phyloP scores from a whole-genome alignment of 2,797 vertebrate species.

The Alectoris magna region DNA sequence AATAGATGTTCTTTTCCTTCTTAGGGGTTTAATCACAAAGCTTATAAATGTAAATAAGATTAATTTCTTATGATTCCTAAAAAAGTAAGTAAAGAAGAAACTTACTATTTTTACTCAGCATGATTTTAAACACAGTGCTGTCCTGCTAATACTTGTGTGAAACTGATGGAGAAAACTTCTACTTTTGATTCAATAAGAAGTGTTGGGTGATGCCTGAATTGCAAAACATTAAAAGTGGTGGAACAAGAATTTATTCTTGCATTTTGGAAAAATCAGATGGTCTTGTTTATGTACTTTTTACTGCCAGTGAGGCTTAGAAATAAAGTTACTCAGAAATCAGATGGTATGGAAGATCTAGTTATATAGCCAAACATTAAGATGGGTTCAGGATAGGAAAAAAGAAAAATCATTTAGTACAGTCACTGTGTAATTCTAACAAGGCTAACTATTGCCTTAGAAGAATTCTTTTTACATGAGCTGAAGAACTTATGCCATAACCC shows the following conservation, averaged over 20 bases:
- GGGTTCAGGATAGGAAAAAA: not conserved
- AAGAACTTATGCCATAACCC: not conserved
- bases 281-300: not conserved
- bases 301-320: not conserved
- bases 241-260: not conserved
- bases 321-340: not conserved
- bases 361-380: not conserved
- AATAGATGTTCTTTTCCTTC: not conserved
- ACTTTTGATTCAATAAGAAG: not conserved
- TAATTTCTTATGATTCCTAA: not conserved
- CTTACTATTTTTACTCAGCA: not conserved
- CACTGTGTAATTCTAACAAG: not conserved
- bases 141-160: not conserved
- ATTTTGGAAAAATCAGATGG: not conserved
- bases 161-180: not conserved
- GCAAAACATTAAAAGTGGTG: not conserved
- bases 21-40: not conserved
- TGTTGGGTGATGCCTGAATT: not conserved
- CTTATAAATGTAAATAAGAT: not conserved
- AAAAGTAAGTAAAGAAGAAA: not conserved
- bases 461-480: not conserved
- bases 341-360: not conserved
- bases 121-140: not conserved
- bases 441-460: not conserved
- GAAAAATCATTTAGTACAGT: constrained; percentile 3